Conservation (phyloP, 1,140 invertebrate genomes). For the Philopotamus ludificatus region DNA sequence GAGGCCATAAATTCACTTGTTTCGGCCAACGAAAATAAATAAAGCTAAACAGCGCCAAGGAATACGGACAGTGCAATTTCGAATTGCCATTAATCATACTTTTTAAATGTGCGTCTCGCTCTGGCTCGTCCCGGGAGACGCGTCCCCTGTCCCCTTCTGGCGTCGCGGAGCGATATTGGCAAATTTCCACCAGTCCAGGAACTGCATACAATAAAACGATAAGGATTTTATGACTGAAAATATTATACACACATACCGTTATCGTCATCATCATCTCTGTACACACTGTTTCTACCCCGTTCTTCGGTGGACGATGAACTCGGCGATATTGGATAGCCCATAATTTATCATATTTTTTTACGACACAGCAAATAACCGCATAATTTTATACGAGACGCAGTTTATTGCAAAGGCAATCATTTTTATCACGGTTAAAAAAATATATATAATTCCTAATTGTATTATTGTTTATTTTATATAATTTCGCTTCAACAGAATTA, state of each 20-base stretch:
- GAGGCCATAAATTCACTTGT: not conserved
- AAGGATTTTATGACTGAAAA: not conserved
- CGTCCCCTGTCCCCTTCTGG: not conserved
- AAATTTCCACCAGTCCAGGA: constrained; percentile 7
- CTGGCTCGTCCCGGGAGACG: not conserved
- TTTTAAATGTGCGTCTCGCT: not conserved
- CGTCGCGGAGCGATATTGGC: not conserved
- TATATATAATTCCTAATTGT: no score
- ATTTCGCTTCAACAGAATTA: no score
- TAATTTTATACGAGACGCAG: no score
- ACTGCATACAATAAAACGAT: not conserved
- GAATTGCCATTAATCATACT: constrained; percentile 13
- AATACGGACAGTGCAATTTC: constrained; percentile 8
- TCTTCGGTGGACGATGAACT: not conserved
- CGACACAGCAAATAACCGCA: no score
- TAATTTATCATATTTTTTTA: no score
- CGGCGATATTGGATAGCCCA: no score
- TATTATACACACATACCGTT: not conserved
- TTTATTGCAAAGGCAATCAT: no score
- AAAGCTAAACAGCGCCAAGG: not conserved
- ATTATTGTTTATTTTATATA: no score
- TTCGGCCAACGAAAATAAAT: not conserved
- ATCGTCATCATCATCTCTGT: not conserved
- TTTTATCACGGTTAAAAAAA: no score
- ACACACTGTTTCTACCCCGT: no score